Conservation (phyloP, 92 coral and sea anemone genomes). For the Palythoa grandis region DNA sequence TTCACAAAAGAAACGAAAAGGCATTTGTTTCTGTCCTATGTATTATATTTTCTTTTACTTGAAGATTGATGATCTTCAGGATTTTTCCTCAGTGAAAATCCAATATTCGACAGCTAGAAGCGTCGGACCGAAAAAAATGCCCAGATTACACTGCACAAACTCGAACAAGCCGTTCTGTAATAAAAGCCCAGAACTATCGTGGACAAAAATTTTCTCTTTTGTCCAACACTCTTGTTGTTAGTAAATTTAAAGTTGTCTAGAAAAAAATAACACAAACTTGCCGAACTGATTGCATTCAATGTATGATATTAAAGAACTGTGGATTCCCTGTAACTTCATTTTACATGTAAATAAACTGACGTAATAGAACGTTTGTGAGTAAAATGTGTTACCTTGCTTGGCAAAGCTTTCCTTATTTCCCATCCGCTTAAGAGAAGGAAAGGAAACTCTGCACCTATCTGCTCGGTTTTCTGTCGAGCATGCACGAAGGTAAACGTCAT, state of each 20-base stretch:
- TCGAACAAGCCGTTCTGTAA: slow-evolving; percentile 30
- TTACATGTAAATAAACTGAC: slow-evolving; percentile 94
- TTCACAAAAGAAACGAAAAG: slow-evolving; percentile 73
- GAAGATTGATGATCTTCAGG: background rate
- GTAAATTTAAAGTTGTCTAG: slow-evolving; percentile 45
- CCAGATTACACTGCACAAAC: slow-evolving; percentile 20
- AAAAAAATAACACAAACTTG: slow-evolving; percentile 18
- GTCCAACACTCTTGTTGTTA: slow-evolving; percentile 23
- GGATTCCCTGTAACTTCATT: slow-evolving; percentile 77
- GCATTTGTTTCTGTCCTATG: slow-evolving; percentile 56
- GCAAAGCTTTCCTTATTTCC: too few species aligned
- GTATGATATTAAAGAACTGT: slow-evolving; percentile 74
- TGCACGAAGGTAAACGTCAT: too few species aligned
- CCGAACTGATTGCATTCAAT: slow-evolving; percentile 45
- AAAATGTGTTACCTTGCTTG: background rate
- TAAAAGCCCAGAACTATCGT: background rate
- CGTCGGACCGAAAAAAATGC: slow-evolving; percentile 49
- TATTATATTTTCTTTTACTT: slow-evolving; percentile 61
- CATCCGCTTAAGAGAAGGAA: too few species aligned
- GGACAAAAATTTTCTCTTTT: slow-evolving; percentile 32
- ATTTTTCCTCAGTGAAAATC: slow-evolving; percentile 3
- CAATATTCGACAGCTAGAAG: slow-evolving; percentile 41
- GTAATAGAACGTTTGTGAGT: slow-evolving; percentile 40
- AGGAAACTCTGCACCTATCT: too few species aligned
- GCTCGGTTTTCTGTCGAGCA: too few species aligned